Conservation (phyloP, 2,113 vertebrate species). For the Daubentonia madagascariensis region DNA sequence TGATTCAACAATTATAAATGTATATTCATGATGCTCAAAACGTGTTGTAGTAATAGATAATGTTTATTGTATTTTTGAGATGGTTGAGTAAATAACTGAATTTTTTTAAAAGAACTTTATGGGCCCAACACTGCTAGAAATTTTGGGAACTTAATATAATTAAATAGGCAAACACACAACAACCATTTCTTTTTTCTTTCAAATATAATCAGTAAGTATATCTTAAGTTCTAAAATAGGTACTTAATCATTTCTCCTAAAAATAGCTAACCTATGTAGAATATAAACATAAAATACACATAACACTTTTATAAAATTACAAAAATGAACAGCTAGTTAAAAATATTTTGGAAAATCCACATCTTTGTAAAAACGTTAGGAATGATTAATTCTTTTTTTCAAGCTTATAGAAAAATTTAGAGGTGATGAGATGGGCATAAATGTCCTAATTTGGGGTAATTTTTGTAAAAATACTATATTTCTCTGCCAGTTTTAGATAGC, state of each 20-base stretch:
- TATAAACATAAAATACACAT: not conserved
- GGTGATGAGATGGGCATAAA: not conserved
- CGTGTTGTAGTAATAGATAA: rapidly evolving
- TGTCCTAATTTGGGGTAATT: not conserved
- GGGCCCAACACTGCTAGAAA: not conserved
- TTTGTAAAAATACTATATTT: not conserved
- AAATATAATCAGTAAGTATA: not conserved
- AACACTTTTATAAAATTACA: not conserved
- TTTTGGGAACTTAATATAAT: not conserved
- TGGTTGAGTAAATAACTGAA: not conserved
- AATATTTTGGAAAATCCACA: not conserved
- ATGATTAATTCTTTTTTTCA: not conserved
- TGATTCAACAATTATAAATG: not conserved
- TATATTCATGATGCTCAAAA: not conserved
- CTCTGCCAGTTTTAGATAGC: not conserved
- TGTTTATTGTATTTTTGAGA: not conserved
- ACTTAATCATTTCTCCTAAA: not conserved
- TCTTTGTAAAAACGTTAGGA: not conserved
- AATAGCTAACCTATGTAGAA: not conserved
- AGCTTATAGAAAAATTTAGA: not conserved
- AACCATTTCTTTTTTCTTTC: not conserved
- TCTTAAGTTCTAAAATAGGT: not conserved
- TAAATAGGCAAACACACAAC: not conserved
- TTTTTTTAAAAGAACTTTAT: not conserved
- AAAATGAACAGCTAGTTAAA: not conserved